Conservation (phyloP, 2,888 invertebrate species). For the Cephus rjabovi region DNA sequence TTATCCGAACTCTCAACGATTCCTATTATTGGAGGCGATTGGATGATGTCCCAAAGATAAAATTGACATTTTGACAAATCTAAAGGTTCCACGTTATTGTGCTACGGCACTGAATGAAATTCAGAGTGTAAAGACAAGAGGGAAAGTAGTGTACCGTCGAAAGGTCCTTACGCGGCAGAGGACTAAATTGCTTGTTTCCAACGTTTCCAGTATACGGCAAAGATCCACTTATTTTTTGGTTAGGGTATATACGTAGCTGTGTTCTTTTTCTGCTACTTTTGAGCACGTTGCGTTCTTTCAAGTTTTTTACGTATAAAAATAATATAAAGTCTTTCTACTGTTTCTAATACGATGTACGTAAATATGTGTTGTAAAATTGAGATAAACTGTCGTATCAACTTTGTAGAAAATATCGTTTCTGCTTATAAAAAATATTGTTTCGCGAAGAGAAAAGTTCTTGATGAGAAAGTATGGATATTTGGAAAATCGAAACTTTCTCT, state of each 20-base stretch:
- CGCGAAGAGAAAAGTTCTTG: background rate
- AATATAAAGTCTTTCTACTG: background rate
- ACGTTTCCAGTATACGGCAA: slow-evolving; percentile 20
- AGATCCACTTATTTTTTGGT: slow-evolving; percentile 6
- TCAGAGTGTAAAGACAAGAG: background rate
- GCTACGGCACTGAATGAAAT: background rate
- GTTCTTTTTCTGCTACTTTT: background rate
- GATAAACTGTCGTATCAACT: background rate
- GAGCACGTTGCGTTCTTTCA: background rate
- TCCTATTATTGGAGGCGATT: background rate
- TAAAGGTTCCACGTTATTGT: background rate
- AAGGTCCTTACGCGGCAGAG: slow-evolving; percentile 34
- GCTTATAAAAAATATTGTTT: background rate
- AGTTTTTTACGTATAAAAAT: slow-evolving; percentile 19
- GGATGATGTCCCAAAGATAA: background rate
- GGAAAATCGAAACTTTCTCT: background rate
- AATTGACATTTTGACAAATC: background rate
- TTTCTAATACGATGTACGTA: background rate
- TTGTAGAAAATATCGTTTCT: background rate
- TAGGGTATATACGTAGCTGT: background rate
- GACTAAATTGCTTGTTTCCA: slow-evolving; percentile 38
- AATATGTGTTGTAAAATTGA: background rate
- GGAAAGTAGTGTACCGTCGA: slow-evolving; percentile 21
- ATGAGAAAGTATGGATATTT: background rate
- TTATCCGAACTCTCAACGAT: background rate